phyloP scores from a whole-genome alignment of 2,888 invertebrate species.

The Melitaea athalia region DNA sequence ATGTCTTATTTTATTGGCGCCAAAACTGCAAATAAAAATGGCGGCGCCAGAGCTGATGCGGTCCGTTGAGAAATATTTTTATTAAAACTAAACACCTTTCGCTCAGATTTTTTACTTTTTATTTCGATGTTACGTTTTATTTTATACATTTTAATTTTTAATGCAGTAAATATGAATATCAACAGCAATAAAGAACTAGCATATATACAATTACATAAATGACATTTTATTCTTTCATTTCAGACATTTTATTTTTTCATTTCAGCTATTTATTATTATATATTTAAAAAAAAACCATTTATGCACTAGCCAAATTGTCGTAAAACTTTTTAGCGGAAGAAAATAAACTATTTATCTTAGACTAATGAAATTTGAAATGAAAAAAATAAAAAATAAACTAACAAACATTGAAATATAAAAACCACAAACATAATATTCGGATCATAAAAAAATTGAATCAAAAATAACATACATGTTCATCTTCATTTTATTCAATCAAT shows the following conservation, averaged over 20 bases:
- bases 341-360: background rate
- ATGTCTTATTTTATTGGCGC: constrained; percentile 42
- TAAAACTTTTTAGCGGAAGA: too few species aligned
- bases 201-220: too few species aligned
- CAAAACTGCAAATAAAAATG: constrained; percentile 45
- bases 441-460: background rate
- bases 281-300: too few species aligned
- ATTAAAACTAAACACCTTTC: constrained; percentile 14
- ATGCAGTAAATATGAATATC: background rate
- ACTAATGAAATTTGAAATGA: background rate
- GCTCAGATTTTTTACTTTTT: background rate
- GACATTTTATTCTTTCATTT: too few species aligned
- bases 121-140: background rate
- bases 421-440: background rate
- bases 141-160: background rate
- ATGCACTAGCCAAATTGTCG: too few species aligned
- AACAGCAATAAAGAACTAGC: background rate
- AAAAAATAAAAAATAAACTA: background rate
- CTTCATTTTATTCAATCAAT: constrained; percentile 9
- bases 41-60: constrained; percentile 29
- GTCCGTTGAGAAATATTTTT: constrained; percentile 24
- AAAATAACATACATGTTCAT: constrained; percentile 1
- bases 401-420: background rate
- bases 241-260: too few species aligned
- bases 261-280: too few species aligned